Conservation (phyloP, 1,140 invertebrate genomes). For the Eriocheir sinensis region DNA sequence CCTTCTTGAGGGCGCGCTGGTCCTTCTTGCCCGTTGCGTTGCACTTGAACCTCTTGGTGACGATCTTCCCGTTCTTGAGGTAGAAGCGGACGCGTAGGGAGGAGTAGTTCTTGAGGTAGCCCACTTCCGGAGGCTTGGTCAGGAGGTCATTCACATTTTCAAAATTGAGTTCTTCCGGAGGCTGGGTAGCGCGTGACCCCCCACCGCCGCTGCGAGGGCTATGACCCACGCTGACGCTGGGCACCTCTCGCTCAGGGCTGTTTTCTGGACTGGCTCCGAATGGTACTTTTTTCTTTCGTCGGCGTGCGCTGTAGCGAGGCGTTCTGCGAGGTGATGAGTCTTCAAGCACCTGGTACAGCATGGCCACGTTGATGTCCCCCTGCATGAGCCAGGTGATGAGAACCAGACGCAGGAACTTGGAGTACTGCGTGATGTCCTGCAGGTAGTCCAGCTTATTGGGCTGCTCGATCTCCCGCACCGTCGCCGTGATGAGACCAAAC, state of each 20-base stretch:
- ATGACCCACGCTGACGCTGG: not conserved
- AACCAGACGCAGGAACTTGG: conserved; percentile 42
- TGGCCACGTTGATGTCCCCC: conserved; percentile 41
- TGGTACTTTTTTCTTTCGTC: conserved; percentile 12
- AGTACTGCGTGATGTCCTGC: conserved; percentile 45
- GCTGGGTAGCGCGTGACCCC: not conserved
- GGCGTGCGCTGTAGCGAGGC: not conserved
- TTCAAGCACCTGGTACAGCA: conserved; percentile 33
- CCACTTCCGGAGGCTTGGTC: conserved; percentile 40
- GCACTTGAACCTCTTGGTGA: conserved; percentile 49
- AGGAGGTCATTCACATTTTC: not conserved
- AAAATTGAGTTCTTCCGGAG: conserved; percentile 19
- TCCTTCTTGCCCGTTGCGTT: conserved; percentile 32
- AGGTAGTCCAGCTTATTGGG: conserved; percentile 52
- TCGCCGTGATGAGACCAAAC: conserved; percentile 38
- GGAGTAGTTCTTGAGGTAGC: conserved; percentile 30
- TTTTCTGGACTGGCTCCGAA: conserved; percentile 31
- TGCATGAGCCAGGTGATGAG: conserved; percentile 41
- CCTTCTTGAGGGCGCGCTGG: conserved; percentile 2
- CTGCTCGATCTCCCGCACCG: not conserved
- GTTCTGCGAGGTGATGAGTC: not conserved
- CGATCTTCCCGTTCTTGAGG: conserved; percentile 53
- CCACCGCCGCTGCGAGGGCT: not conserved
- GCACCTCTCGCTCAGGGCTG: conserved; percentile 36
- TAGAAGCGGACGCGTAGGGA: conserved; percentile 41